phyloP scores from a whole-genome alignment of 2,888 invertebrate species.

The Sylvicola cinctus region DNA sequence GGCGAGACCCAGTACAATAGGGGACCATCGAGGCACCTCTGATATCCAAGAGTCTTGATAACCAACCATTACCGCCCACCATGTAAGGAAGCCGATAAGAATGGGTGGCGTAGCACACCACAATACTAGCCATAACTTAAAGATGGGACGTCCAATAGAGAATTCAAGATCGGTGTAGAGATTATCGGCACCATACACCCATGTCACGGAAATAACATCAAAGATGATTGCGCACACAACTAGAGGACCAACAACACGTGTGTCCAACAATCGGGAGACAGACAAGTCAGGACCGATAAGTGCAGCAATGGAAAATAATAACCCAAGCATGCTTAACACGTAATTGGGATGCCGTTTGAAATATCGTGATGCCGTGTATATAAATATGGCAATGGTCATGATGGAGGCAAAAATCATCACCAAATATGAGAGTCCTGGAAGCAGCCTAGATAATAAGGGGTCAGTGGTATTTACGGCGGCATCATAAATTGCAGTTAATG shows the following conservation, averaged over 20 bases:
- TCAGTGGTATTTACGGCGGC: conserved; percentile 11
- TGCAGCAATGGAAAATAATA: conserved; percentile 19
- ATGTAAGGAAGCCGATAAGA: conserved; percentile 20
- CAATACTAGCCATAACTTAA: conserved; percentile 20
- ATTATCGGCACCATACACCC: conserved; percentile 26
- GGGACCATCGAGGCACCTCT: conserved; percentile 23
- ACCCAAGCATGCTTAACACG: conserved; percentile 20
- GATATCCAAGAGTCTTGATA: conserved; percentile 9
- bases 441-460: conserved; percentile 12
- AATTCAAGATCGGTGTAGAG: conserved; percentile 25
- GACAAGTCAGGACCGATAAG: conserved; percentile 20
- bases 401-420: conserved; percentile 20
- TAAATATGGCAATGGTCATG: conserved; percentile 18
- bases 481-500: conserved; percentile 23
- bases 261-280: conserved; percentile 19
- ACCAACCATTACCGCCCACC: conserved; percentile 24
- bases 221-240: conserved; percentile 21
- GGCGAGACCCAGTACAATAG: conserved; percentile 19
- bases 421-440: conserved; percentile 18
- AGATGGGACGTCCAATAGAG: conserved; percentile 24
- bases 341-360: conserved; percentile 23
- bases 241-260: conserved; percentile 21
- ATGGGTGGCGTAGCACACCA: conserved; percentile 24
- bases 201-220: conserved; percentile 22
- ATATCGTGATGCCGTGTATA: conserved; percentile 22